phyloP scores from a whole-genome alignment of 2,113 vertebrate genomes.

The Bagarius yarrelli region DNA sequence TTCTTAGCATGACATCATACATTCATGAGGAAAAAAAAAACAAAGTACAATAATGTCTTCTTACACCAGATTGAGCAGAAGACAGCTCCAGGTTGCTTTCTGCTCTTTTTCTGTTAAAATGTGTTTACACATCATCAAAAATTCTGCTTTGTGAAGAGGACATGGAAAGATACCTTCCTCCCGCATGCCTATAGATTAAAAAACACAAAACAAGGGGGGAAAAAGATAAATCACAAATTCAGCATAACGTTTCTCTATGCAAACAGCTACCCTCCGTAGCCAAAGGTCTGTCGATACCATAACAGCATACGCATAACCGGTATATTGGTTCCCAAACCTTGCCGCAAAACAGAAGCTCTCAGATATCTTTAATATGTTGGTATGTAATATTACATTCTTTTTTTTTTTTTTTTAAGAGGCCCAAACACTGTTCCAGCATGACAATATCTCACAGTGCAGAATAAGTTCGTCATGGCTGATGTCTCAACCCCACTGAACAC shows the following conservation, averaged over 20 bases:
- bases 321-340: no score
- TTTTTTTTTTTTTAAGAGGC: no score
- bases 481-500: neutral
- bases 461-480: no score
- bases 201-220: neutral
- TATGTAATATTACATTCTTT: no score
- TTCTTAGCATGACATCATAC: conserved; percentile 38
- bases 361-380: no score
- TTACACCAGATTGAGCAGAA: conserved; percentile 29
- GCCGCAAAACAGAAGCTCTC: no score
- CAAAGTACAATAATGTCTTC: neutral
- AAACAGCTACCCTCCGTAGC: conserved; percentile 3
- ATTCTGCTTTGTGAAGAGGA: conserved; percentile 84
- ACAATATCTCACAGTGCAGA: no score
- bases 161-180: conserved; percentile 92
- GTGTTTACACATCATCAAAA: conserved; percentile 86
- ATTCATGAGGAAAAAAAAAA: conserved; percentile 44
- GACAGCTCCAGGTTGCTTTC: neutral
- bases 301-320: no score
- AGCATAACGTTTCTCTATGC: neutral
- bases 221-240: neutral
- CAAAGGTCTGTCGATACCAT: no score
- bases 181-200: conserved; percentile 72
- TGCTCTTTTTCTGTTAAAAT: neutral
- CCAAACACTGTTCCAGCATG: no score